Percentiles rank a stretch among this genome's conserved stretches.
Conservation (phyloP, 2,888 invertebrate genomes). For the Blastobasis lacticolella region DNA sequence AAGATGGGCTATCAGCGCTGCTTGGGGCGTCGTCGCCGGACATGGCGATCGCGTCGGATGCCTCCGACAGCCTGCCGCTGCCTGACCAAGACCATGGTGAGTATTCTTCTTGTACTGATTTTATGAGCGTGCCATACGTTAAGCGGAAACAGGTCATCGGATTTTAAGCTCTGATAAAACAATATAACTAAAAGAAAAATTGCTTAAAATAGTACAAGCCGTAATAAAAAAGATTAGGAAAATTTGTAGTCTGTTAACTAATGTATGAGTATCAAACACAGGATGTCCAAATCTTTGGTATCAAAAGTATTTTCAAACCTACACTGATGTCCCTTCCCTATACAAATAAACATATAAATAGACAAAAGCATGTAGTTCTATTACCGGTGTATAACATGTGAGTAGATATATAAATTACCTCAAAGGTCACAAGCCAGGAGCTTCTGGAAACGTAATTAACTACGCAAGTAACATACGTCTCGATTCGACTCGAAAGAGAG, state of each 20-base stretch:
- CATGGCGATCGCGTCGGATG: slow-evolving; percentile 56
- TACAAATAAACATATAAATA: too few relatives aligned
- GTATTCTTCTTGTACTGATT: slow-evolving; percentile 1
- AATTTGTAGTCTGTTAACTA: too few relatives aligned
- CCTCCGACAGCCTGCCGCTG: slow-evolving; percentile 61
- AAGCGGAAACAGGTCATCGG: too few relatives aligned
- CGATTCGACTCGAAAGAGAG: slow-evolving; percentile 23
- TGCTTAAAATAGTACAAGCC: too few relatives aligned
- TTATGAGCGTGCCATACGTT: too few relatives aligned
- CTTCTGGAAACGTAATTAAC: slow-evolving; percentile 28
- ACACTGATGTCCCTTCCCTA: too few relatives aligned
- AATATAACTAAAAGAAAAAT: too few relatives aligned
- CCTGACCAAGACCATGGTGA: slow-evolving; percentile 65
- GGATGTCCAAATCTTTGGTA: too few relatives aligned
- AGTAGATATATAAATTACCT: slow-evolving; percentile 37
- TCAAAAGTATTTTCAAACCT: too few relatives aligned
- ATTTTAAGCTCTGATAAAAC: too few relatives aligned
- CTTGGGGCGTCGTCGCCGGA: slow-evolving; percentile 60
- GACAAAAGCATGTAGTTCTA: slow-evolving; percentile 14
- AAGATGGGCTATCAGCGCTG: slow-evolving; percentile 52
- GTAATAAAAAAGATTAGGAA: too few relatives aligned
- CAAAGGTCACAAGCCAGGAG: slow-evolving; percentile 27
- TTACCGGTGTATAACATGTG: slow-evolving; percentile 25
- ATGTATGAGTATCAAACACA: too few relatives aligned
- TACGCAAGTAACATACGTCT: slow-evolving; percentile 9